Conservation (phyloP, 2,113 vertebrate genomes). For the Leptosomus discolor region DNA sequence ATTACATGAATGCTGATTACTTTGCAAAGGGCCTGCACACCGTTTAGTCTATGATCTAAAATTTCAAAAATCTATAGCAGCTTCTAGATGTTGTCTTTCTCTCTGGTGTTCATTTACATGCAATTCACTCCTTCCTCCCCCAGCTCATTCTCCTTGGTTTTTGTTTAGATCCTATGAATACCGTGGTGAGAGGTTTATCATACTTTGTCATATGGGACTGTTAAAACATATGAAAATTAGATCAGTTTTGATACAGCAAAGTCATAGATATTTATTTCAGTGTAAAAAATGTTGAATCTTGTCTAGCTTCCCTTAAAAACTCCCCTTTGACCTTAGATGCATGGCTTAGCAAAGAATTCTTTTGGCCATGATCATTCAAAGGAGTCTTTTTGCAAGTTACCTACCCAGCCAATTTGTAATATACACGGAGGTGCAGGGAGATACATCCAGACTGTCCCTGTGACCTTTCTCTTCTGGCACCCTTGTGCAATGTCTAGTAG, state of each 20-base stretch:
- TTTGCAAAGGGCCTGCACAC: background rate
- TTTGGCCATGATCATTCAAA: background rate
- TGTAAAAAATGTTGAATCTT: background rate
- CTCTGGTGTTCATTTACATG: background rate
- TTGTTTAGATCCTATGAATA: background rate
- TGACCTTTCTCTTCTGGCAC: slow-evolving; percentile 50
- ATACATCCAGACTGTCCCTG: background rate
- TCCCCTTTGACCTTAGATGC: background rate
- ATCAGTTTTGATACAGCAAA: background rate
- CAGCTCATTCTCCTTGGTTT: background rate
- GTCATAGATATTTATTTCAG: background rate
- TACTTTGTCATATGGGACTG: background rate
- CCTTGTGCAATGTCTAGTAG: background rate
- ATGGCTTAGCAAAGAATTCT: background rate
- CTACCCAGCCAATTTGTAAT: slow-evolving; percentile 26
- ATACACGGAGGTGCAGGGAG: background rate
- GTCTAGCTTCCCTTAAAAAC: background rate
- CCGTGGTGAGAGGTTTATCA: background rate
- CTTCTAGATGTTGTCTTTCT: background rate
- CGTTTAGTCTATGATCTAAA: background rate
- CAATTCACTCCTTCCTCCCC: background rate
- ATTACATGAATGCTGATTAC: background rate
- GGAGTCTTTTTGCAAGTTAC: slow-evolving; percentile 22
- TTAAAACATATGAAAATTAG: background rate
- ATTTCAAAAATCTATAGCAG: background rate